Base-by-base conservation (phyloP, 2,888 invertebrate species). In the Cryptus armator region DNA sequence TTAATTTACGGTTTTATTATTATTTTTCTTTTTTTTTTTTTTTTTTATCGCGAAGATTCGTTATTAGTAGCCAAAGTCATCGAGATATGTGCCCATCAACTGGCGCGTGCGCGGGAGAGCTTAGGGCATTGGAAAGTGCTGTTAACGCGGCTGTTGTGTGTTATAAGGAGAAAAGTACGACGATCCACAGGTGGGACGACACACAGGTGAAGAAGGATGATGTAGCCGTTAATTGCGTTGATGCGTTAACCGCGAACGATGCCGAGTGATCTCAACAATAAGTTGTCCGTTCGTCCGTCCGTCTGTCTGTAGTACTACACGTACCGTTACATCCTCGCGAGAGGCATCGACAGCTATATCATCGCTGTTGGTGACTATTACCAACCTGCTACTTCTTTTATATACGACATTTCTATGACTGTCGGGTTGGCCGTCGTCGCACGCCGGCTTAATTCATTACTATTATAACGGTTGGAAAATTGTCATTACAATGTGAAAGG, bases 231-330 rank as follows among this genome's bases (percentile, higher is more conserved):
- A 83, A 86, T 84, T 83, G 81, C 75, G 74, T 81, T 83, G 85
- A 86, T 86, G 85, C 83, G 80, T 85, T 85, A 85, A 85, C 56
- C 72, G 72, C 70, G 74, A 72, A 75, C 70, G 43, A 81, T 78
- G 68, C 37, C 59, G 70, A 64, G 76, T 81, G 81, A 81, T 81
- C 76, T 81, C 81, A 81, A 76, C 81, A 64, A 77, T 83, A 68
- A 64, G 56, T 46, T 24, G 66, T 70, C 12, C 12, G 56, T 24
- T 24, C 56, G 59, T 24, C 43, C 16, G 51, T 76, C 37, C 12
- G 56, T 24, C 56, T 10, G 59, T 44, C 43, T 12, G 51, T 76
- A 80, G 76, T 85, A 85, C 85, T 83, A 68, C 76, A 83, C 83
- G 83, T 85, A 85, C 85, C 83, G 85, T 85, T 56, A 56, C 56